These are phyloP conservation scores for Macroteleia sp. DNA, from an alignment of 2,888 invertebrate species.

Conservation along the genomic window DNA sequence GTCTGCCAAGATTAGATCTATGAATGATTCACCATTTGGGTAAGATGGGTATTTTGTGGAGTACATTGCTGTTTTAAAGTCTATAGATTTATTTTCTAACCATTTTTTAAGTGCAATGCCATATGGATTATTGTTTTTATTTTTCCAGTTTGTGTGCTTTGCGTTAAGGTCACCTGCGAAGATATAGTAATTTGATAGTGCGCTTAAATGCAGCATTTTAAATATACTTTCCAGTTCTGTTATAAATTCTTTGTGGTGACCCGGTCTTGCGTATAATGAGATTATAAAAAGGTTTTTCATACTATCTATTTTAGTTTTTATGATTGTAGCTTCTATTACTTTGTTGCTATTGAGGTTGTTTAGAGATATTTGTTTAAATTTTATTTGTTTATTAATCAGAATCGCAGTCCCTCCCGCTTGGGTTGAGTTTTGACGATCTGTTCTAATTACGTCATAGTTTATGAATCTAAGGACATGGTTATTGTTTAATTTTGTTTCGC, in stretches of 20 bases:
- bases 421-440: constrained; percentile 31
- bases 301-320: constrained; percentile 34
- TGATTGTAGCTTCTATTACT: constrained; percentile 45
- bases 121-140: constrained; percentile 20
- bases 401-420: constrained; percentile 64
- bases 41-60: constrained; percentile 29
- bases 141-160: constrained; percentile 45
- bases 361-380: constrained; percentile 26
- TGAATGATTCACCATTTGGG: constrained; percentile 30
- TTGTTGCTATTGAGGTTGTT: neutral
- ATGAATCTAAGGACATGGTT: constrained; percentile 43
- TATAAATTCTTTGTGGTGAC: constrained; percentile 20
- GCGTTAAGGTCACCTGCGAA: constrained; percentile 62
- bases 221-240: constrained; percentile 41
- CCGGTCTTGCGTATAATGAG: constrained; percentile 42
- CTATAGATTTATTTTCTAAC: constrained; percentile 16
- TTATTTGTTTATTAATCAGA: constrained; percentile 41
- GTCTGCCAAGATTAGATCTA: constrained; percentile 46
- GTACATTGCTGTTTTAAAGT: constrained; percentile 17
- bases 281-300: constrained; percentile 43
- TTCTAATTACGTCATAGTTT: constrained; percentile 44
- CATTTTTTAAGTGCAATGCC: constrained; percentile 14
- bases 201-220: constrained; percentile 4
- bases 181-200: constrained; percentile 36
- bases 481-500: constrained; percentile 59